A percentile compares a stretch with the other conserved stretches of the same genome.
Evolutionary conservation across 2,888 invertebrate genomes (phyloP).

Genomic region (Drosophila melanocephala): DNA sequence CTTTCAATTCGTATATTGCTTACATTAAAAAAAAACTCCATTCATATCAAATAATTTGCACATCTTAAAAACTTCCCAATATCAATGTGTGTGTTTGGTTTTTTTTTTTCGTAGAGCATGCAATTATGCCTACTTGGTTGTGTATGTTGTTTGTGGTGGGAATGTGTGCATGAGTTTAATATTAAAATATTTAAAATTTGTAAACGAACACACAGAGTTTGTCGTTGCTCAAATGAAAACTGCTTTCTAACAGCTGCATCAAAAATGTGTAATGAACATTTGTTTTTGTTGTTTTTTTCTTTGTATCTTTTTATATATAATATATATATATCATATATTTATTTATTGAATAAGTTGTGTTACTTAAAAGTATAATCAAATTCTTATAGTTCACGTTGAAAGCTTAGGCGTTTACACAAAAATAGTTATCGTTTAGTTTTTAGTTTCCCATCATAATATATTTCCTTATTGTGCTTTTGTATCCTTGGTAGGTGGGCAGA

Average conservation of each 20-base stretch:
- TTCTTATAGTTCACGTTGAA: slow-evolving; percentile 67
- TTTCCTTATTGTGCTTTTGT: slow-evolving; percentile 13
- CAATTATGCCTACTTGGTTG: slow-evolving; percentile 19
- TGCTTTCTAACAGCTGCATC: slow-evolving; percentile 51
- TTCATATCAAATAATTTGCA: slow-evolving; percentile 62
- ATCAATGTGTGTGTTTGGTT: slow-evolving; percentile 13
- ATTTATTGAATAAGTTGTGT: slow-evolving; percentile 43
- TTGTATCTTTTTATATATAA: slow-evolving; percentile 18
- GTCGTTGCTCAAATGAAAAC: slow-evolving; percentile 49
- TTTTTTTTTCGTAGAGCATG: not conserved
- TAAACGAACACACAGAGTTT: slow-evolving; percentile 58
- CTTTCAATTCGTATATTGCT: slow-evolving; percentile 52
- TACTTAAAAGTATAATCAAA: slow-evolving; percentile 62
- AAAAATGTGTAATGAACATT: slow-evolving; percentile 42
- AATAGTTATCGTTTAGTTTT: slow-evolving; percentile 37
- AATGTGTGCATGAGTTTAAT: slow-evolving; percentile 54
- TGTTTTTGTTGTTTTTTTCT: slow-evolving; percentile 1
- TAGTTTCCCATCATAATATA: slow-evolving; percentile 8
- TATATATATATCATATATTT: slow-evolving; percentile 29
- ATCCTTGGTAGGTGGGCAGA: slow-evolving; percentile 20
- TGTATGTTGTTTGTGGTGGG: slow-evolving; percentile 26
- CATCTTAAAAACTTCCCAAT: slow-evolving; percentile 53
- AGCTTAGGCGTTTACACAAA: slow-evolving; percentile 66
- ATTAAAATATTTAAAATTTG: slow-evolving; percentile 57
- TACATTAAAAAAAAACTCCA: slow-evolving; percentile 51